These are phyloP conservation scores for Eulemur macaco DNA, from an alignment of 2,113 vertebrate genomes.

Conservation along the genomic window DNA sequence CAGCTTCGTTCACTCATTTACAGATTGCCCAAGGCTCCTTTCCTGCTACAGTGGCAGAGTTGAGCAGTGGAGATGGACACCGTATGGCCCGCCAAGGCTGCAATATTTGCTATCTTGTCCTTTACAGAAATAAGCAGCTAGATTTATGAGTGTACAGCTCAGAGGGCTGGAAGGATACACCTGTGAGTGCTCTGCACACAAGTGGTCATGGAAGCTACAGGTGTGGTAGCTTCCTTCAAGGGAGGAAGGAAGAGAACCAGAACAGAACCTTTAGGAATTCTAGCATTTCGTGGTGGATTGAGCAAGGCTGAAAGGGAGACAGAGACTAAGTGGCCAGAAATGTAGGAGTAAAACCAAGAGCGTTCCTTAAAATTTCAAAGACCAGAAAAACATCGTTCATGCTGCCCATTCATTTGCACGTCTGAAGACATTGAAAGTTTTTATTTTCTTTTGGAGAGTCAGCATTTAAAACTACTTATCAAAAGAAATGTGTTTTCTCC, in stretches of 20 bases:
- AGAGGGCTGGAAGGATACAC: background rate
- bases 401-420: background rate
- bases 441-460: background rate
- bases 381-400: background rate
- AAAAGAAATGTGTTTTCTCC: background rate
- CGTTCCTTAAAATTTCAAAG: background rate
- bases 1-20: background rate
- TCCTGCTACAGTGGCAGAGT: background rate
- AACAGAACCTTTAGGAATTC: background rate
- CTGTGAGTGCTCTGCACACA: background rate
- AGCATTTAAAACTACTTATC: background rate
- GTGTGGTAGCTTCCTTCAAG: background rate
- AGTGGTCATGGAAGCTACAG: background rate
- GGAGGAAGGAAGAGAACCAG: background rate
- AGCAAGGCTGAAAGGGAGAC: background rate
- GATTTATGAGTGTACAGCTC: background rate
- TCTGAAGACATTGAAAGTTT: background rate
- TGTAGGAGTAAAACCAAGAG: background rate
- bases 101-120: background rate
- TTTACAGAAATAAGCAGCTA: background rate
- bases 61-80: background rate
- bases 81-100: rapidly evolving
- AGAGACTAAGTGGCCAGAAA: background rate
- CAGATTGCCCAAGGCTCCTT: background rate
- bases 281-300: background rate